phyloP scores from a whole-genome alignment of 2,113 vertebrate species.

The Rostratula benghalensis region DNA sequence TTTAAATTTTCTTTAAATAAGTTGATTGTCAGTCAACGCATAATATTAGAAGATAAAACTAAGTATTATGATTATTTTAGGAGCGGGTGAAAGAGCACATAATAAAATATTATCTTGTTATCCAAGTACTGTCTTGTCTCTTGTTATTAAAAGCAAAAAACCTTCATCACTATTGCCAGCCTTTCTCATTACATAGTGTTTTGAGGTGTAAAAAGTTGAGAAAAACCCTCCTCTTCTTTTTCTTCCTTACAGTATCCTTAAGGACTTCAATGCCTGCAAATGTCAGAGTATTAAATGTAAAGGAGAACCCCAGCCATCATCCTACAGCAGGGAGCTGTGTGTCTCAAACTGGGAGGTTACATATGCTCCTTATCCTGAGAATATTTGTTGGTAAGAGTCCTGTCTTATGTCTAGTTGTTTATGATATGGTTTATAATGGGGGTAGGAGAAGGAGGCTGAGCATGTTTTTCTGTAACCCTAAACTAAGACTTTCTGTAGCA shows the following conservation, averaged over 20 bases:
- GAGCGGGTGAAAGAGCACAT: not conserved
- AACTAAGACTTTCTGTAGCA: not conserved
- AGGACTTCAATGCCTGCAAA: slow-evolving; percentile 91
- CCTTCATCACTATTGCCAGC: not conserved
- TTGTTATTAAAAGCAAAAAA: not conserved
- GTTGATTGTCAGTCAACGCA: not conserved
- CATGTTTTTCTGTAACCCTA: not conserved
- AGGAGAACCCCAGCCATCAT: slow-evolving; percentile 82
- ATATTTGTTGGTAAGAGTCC: slow-evolving; percentile 88
- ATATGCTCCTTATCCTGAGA: slow-evolving; percentile 87
- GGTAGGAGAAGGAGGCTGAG: not conserved
- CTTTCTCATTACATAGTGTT: not conserved
- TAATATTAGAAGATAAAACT: not conserved
- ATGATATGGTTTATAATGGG: not conserved
- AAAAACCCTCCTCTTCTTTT: not conserved
- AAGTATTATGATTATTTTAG: not conserved
- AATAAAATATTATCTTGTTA: not conserved
- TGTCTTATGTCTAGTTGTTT: not conserved
- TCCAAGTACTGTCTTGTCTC: not conserved
- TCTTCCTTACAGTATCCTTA: slow-evolving; percentile 82
- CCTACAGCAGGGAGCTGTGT: slow-evolving; percentile 74
- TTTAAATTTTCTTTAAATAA: not conserved
- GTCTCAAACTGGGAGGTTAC: slow-evolving; percentile 82
- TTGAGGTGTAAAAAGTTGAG: not conserved
- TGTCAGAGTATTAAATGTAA: slow-evolving; percentile 80